A percentile compares a stretch with the other conserved stretches of the same genome.
Evolutionary conservation across 1,140 invertebrate genomes (phyloP).

Genomic region (Formica exsecta): DNA sequence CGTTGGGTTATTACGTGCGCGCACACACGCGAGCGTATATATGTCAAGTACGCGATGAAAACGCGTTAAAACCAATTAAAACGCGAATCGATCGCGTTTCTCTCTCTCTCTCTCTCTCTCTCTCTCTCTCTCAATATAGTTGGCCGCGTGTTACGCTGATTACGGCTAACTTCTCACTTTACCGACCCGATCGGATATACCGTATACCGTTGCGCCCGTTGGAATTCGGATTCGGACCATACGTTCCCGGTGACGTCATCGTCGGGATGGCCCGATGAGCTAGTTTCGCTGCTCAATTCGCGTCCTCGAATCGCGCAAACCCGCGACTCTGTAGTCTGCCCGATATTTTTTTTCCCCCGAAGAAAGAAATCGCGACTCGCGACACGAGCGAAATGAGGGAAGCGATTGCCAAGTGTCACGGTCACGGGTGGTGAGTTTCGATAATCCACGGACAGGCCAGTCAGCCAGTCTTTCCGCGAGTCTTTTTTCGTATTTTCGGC

Average conservation of each 20-base stretch:
- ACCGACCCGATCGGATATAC: not conserved
- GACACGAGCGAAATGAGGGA: conserved; percentile 30
- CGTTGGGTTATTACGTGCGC: not conserved
- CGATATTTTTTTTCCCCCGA: too few species aligned
- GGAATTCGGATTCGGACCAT: conserved; percentile 56
- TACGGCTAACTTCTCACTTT: conserved; percentile 1
- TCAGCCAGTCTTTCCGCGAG: conserved; percentile 9
- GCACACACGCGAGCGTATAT: not conserved
- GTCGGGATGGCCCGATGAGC: conserved; percentile 51
- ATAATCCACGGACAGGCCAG: not conserved
- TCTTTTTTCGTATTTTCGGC: not conserved
- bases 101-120: too few species aligned
- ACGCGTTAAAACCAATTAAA: conserved; percentile 22
- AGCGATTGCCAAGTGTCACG: conserved; percentile 50
- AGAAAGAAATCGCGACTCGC: not conserved
- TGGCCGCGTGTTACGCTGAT: too few species aligned
- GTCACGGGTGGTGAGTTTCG: conserved; percentile 28
- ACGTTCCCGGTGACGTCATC: conserved; percentile 66
- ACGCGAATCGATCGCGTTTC: conserved; percentile 53
- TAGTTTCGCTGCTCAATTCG: conserved; percentile 40
- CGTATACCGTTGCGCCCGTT: not conserved
- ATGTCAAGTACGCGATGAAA: not conserved
- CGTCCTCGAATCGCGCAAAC: not conserved
- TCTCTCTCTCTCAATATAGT: too few species aligned
- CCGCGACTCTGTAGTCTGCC: not conserved